Conservation (phyloP, 2,888 invertebrate species). For the Punctoribates punctum region DNA sequence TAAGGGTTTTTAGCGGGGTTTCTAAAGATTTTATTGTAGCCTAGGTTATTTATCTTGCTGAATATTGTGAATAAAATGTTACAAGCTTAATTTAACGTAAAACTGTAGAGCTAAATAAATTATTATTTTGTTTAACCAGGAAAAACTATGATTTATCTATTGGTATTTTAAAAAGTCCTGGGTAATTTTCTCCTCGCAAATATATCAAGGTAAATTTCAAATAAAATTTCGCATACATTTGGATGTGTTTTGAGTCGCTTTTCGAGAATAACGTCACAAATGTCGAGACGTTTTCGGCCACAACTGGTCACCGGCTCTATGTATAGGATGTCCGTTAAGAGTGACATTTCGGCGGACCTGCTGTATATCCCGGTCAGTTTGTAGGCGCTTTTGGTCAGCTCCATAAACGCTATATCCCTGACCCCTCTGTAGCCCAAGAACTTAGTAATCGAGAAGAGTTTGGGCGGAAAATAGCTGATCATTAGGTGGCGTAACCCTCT, state of each 20-base stretch:
- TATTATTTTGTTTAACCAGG: too few species aligned
- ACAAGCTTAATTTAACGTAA: too few species aligned
- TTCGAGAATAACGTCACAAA: background rate
- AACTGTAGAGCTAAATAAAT: too few species aligned
- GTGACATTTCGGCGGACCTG: background rate
- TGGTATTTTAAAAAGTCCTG: too few species aligned
- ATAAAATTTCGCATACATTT: background rate
- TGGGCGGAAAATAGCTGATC: constrained; percentile 36
- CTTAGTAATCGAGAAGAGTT: constrained; percentile 16
- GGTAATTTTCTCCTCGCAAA: too few species aligned
- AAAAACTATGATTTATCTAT: too few species aligned
- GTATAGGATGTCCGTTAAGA: background rate
- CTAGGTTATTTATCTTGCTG: too few species aligned
- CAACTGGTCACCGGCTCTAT: background rate
- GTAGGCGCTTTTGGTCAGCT: background rate
- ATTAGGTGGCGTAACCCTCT: constrained; percentile 33
- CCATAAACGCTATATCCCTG: background rate
- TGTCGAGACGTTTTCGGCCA: background rate
- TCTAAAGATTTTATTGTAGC: too few species aligned
- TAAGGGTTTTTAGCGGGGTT: too few species aligned
- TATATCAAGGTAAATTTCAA: background rate
- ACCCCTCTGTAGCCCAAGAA: constrained; percentile 31
- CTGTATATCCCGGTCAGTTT: background rate
- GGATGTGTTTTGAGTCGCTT: background rate
- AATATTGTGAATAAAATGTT: too few species aligned